A percentile compares a stretch with the other conserved stretches of the same genome.
phyloP scores from a whole-genome alignment of 2,797 vertebrate genomes.

The Micrastur ruficollis region DNA sequence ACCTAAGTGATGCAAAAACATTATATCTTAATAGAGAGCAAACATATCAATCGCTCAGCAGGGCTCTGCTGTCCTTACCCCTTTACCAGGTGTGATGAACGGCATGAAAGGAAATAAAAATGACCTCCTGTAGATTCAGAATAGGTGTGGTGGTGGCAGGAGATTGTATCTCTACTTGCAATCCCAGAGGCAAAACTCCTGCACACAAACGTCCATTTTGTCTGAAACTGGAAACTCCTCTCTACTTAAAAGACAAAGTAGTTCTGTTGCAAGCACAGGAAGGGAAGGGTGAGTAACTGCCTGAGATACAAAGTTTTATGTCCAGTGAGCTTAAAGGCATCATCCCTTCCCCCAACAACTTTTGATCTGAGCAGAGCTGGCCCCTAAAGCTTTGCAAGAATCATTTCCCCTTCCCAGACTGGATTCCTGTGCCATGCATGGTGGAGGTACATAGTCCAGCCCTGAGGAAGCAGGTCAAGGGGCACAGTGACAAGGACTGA shows the following conservation, averaged over 20 bases:
- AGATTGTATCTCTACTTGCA: neutral
- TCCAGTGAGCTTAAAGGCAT: neutral
- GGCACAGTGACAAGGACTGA: neutral
- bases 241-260: neutral
- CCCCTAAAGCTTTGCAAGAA: neutral
- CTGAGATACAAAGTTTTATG: neutral
- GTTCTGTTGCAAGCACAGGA: neutral
- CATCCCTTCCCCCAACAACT: accelerated
- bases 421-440: neutral
- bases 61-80: neutral
- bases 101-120: neutral
- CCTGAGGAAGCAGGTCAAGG: conserved; percentile 17
- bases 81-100: neutral
- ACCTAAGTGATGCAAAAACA: neutral
- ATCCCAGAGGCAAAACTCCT: neutral
- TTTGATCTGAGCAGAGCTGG: neutral
- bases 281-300: neutral
- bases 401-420: neutral
- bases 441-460: neutral
- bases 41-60: neutral
- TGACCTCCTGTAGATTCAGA: neutral
- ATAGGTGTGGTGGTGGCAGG: neutral
- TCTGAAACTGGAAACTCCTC: neutral
- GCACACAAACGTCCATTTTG: neutral
- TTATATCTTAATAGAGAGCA: neutral